Base-by-base conservation (phyloP, 2,113 vertebrate species). In the Acanthisitta chloris region DNA sequence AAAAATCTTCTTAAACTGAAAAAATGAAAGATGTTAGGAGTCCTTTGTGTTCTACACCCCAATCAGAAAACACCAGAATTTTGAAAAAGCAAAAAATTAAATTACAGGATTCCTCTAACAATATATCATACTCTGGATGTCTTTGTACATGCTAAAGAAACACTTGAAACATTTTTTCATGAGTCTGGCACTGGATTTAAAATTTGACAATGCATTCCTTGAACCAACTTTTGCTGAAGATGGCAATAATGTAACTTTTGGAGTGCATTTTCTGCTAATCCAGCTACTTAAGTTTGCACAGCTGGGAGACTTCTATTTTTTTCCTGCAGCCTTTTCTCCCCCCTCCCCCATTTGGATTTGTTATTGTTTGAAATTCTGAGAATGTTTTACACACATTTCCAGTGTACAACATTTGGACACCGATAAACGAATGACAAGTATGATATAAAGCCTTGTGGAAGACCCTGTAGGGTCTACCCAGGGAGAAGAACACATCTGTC, bases 281-380 rank as follows among this genome's bases (percentile, higher is more conserved):
- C 67, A 93, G 54, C 87, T 73, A 93, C 55, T 96, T 97, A 67
- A 89, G 62, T 93, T 96, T 88, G 88, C 67, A 96, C 97, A 98
- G 97, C 97, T 98, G 98, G 93, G 89, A 97, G 25, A 91, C 82
- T 96, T 98, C 96, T 90, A 58, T 69, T 74, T 93, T 88, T 97
- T 97, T 87, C 87, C 66, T 97, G 84, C n/a, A 88, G 88, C 58
- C 49, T 92, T 70, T 59, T 83, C 46, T 70, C 7, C 42, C 31
- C 65, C 48, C 64, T 88, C 85, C 38, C 57, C 70, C 72, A 45
- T 79, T 90, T 93, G 93, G 96, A 96, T 97, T 96, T 97, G 96
- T 98, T 98, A 98, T 97, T 98, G 97, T 98, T 98, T 98, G 96
- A 98, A 98, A 97, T 98, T 97, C 95, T 98, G 94, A 96, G 94